A percentile compares a stretch with the other conserved stretches of the same genome.
phyloP scores from a whole-genome alignment of 2,888 invertebrate species.

The Microctonus aethiopoides region DNA sequence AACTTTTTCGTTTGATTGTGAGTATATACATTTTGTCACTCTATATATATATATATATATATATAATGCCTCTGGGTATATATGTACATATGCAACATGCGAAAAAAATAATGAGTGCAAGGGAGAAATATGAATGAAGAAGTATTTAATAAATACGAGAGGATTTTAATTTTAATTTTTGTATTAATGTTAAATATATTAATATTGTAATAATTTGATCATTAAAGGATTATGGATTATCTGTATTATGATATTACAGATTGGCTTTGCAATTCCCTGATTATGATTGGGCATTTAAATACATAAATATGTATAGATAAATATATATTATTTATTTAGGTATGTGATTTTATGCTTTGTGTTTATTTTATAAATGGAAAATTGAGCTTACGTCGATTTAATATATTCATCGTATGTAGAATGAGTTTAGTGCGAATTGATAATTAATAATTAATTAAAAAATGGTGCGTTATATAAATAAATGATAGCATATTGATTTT shows the following conservation, averaged over 20 bases:
- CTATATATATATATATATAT: conserved; percentile 1
- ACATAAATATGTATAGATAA: not conserved
- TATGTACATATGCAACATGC: too few relatives aligned
- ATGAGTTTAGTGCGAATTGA: not conserved
- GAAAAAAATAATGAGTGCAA: conserved; percentile 26
- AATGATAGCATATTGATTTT: too few relatives aligned
- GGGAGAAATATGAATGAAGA: not conserved
- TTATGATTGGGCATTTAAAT: conserved; percentile 46
- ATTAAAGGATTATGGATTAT: conserved; percentile 60
- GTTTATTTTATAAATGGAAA: too few relatives aligned
- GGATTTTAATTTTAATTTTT: conserved; percentile 28
- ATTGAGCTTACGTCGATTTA: too few relatives aligned
- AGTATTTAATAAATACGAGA: conserved; percentile 13
- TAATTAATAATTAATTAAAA: not conserved
- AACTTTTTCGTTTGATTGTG: not conserved
- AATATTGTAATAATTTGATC: conserved; percentile 57
- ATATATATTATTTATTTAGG: not conserved
- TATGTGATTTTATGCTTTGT: too few relatives aligned
- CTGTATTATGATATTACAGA: conserved; percentile 38
- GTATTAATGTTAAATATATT: conserved; percentile 27
- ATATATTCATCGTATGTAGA: too few relatives aligned
- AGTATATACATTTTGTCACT: conserved; percentile 5
- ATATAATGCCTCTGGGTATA: not conserved
- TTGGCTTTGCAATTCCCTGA: conserved; percentile 50
- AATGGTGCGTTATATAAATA: too few relatives aligned